Conservation (phyloP, 1,140 invertebrate species). For the Drosophila serrata region DNA sequence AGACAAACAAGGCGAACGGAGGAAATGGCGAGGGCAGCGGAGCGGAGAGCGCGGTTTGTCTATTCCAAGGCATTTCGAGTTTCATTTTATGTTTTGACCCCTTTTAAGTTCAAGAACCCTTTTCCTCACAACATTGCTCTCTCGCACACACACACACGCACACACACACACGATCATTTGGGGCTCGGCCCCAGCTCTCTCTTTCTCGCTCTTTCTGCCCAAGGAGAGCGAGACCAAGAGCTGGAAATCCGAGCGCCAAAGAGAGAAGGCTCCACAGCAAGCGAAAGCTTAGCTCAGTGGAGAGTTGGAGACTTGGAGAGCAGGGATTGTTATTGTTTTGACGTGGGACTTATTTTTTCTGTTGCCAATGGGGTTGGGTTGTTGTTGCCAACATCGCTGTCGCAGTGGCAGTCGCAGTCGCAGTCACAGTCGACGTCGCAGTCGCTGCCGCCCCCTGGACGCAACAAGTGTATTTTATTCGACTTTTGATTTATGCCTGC, state of each 20-base stretch:
- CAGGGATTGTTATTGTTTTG: constrained; percentile 80
- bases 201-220: constrained; percentile 26
- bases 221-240: constrained; percentile 16
- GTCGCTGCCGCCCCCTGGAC: constrained; percentile 46
- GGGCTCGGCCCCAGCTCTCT: constrained; percentile 35
- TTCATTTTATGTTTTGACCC: constrained; percentile 84
- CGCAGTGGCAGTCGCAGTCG: neutral
- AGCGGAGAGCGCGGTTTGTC: constrained; percentile 72
- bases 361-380: constrained; percentile 32
- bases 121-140: constrained; percentile 66
- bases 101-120: constrained; percentile 84
- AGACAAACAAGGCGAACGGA: constrained; percentile 62
- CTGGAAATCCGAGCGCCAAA: neutral
- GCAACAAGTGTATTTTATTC: constrained; percentile 80
- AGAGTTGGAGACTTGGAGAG: constrained; percentile 75
- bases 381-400: constrained; percentile 25
- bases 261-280: constrained; percentile 56
- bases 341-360: constrained; percentile 38
- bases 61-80: constrained; percentile 82
- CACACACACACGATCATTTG: constrained; percentile 6
- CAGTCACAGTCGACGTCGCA: constrained; percentile 2
- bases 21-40: constrained; percentile 58
- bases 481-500: constrained; percentile 79
- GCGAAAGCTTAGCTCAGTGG: constrained; percentile 64
- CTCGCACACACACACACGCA: constrained; percentile 9